Base-by-base conservation (phyloP, 2,797 vertebrate species). In the Poeciliopsis presidionis region DNA sequence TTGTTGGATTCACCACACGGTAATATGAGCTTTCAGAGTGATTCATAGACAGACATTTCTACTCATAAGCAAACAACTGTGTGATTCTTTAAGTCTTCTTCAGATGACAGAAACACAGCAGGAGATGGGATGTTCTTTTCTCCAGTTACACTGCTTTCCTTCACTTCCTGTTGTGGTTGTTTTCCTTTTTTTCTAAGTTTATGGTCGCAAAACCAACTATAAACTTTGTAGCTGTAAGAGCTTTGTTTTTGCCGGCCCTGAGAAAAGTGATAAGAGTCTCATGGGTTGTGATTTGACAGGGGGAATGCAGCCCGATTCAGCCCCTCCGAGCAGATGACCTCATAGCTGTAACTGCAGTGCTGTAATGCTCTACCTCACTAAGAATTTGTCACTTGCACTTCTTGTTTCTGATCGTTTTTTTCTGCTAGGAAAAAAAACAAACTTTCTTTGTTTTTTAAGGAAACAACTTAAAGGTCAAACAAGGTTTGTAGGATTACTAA, bases 251-350 rank as follows among this genome's bases (percentile, higher is more conserved):
- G 82, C 39, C 8, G 47, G 1, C 81, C 90, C 84, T 81, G 80
- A 84, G 88, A 85, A 87, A 89, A 89, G 86, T 87, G 89, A 93
- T 93, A 91, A 88, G 91, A 81, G 85, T 91, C 91, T 84, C 87
- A 55, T 70, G 87, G 89, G 89, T 39, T 83, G 78, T 78, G 89
- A 90, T 92, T 91, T 92, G 91, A 94, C 91, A 90, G 85, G 79
- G 90, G 88, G 91, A 90, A 92, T 82, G 88, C 82, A 39, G 78
- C 41, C 75, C 4, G 73, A 89, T 88, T 87, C 88, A 81, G 78
- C 71, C 78, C 72, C 79, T 75, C 73, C 80, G 75, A 90, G 88
- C 86, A 90, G 84, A 91, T 92, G 59, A 93, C 88, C 87, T 93
- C 88, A 93, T 79, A 45, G 85, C 86, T 83, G 43, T 47, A 45